Evolutionary conservation across 1,140 invertebrate species (phyloP), one percentile per base, ranked within the genome.

Genomic region (Pogonomyrmex barbatus): DNA sequence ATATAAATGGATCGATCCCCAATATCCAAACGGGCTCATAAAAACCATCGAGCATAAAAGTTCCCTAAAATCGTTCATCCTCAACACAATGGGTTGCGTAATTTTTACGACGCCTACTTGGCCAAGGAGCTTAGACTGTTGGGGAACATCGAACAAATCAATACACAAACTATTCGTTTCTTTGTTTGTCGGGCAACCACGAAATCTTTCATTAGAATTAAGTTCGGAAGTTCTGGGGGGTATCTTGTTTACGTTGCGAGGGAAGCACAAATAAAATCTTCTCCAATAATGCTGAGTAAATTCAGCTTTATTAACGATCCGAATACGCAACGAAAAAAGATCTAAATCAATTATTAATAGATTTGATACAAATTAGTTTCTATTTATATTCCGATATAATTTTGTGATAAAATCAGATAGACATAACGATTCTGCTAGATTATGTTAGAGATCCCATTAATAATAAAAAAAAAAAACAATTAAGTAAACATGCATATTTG

Each of bases 21-120:
- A 42, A 58, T 56, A 56, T 24, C 50, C 68, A 50, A 75, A 83
- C 12, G 68, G 42, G 42, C 30, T 73, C 79, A 30, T 83, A 83
- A 83, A 83, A 75, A 47, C 42, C n/a, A 75, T 73, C 39, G 67
- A 45, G 76, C 54, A 75, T 83, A 83, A 83, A 73, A 73, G 42
- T 54, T 24, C 54, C 79, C 79, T 62, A 62, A 75, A 83, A 75
- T 75, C 68, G 68, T 73, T 73, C 54, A 47, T 60, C 45, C 54
- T 24, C 63, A 9, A 30, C 30, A 39, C 68, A 47, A 30, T 58
- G 45, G 33, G 79, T 75, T 60, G 42, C 68, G 79, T 83, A 83
- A 83, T 83, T 83, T 75, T 83, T 83, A 83, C 42, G 42, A 73
- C 54, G 65, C 52, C 42, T 75, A 60, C 68, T 73, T 75, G 79